Evolutionary conservation across 2,113 vertebrate species (phyloP).

Genomic region (Coracopsis vasa): DNA sequence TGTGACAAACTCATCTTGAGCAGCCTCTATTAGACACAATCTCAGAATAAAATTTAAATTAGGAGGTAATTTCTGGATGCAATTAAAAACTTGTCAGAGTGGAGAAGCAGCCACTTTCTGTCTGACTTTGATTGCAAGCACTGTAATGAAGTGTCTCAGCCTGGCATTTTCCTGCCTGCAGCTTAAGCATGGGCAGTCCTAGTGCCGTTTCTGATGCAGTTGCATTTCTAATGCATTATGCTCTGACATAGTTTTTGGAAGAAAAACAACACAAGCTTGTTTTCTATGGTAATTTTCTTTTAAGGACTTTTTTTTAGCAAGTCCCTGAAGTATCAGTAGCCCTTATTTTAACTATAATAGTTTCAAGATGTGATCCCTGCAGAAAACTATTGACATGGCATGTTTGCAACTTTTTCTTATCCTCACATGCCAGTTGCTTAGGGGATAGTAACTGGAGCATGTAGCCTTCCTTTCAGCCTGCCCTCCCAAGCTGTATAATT

Average conservation of each 20-base stretch:
- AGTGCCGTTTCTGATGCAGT: not conserved
- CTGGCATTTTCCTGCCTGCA: not conserved
- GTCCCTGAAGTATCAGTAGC: not conserved
- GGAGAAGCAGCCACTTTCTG: conserved; percentile 3
- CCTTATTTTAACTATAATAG: not conserved
- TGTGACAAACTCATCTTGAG: conserved; percentile 1
- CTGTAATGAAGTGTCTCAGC: not conserved
- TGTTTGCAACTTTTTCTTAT: not conserved
- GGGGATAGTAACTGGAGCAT: not conserved
- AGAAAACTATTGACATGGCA: not conserved
- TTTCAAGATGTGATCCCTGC: not conserved
- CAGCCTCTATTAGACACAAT: not conserved
- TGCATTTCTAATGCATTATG: not conserved
- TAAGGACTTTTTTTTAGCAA: not conserved
- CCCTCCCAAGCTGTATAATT: not conserved
- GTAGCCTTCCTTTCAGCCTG: not conserved
- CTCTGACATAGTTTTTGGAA: not conserved
- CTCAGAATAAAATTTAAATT: not conserved
- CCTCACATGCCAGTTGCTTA: not conserved
- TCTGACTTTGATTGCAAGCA: not conserved
- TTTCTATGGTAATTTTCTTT: not conserved
- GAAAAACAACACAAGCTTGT: not conserved
- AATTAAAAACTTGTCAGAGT: conserved; percentile 35
- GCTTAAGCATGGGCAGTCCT: not conserved
- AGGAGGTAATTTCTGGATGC: conserved; percentile 11